Base-by-base conservation (phyloP, 92 coral and sea anemone species). In the Anthopleura xanthogrammica region DNA sequence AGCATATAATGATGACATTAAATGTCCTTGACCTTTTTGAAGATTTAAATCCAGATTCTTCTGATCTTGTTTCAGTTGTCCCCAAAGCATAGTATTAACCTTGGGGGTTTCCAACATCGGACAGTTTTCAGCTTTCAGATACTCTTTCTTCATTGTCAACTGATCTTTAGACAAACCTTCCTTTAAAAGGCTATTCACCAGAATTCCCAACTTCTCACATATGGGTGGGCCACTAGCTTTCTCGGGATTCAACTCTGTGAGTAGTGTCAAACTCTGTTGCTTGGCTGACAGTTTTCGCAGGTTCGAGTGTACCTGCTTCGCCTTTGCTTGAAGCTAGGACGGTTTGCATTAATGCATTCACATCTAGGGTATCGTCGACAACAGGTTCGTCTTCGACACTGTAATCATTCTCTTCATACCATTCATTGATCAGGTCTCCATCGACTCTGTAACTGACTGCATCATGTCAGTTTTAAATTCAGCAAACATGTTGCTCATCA, bases 1-100 rank as follows among this genome's bases (percentile, higher is more conserved):
- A 52, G 90, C 90, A 83, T 83, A 90, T 20, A 83, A 24, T n/a
- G 73, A 36, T 14, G 91, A 84, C 75, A 88, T 76, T 24, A 85
- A 41, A 82, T 77, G 54, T 52, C 72, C 65, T 76, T 88, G 89
- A 52, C 68, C 76, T 80, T 88, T 88, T 70, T 88, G 88, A 22
- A 88, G 76, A 79, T 80, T 83, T 39, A 74, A 78, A 40, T 88
- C 88, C 52, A 48, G 41, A 52, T 65, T 83, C 36, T 72, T 88
- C 24, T 70, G 85, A 8, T 79, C 81, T 54, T 83, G 88, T 55
- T 83, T 52, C 29, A 84, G 72, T 58, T 84, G 88, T 40, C 66
- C 76, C 85, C 91, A 84, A 73, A 88, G 66, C 79, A 83, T 83
- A 66, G 80, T 73, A 48, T 88, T 88, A 39, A 84, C 80, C 64